These are phyloP conservation scores for Reticulitermes speratus DNA, from an alignment of 1,140 invertebrate genomes.

Conservation along the genomic window DNA sequence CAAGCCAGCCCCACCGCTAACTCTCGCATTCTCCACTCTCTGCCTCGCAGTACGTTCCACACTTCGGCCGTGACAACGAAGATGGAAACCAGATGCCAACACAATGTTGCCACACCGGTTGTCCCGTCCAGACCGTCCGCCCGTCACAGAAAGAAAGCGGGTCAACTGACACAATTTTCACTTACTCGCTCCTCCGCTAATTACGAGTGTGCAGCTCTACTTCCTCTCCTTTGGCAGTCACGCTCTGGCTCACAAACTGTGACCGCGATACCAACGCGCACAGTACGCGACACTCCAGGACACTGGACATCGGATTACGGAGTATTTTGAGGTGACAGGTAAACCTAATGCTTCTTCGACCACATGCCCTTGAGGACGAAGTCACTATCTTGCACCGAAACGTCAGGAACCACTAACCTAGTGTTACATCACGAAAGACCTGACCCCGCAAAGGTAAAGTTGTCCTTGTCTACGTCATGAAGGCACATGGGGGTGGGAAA, in stretches of 20 bases:
- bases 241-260: not conserved
- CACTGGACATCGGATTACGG: too few species aligned
- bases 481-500: too few species aligned
- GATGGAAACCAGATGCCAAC: slow-evolving; percentile 33
- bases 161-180: slow-evolving; percentile 24
- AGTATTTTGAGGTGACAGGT: too few species aligned
- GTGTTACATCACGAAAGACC: too few species aligned
- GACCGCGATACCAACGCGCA: not conserved
- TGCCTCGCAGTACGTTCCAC: not conserved
- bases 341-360: too few species aligned
- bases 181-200: not conserved
- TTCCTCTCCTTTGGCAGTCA: not conserved
- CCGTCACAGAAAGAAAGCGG: slow-evolving; percentile 28
- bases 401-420: too few species aligned
- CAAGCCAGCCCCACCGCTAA: not conserved
- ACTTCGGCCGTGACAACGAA: not conserved
- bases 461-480: too few species aligned
- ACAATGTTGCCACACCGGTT: slow-evolving; percentile 23
- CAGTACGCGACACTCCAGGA: not conserved
- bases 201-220: not conserved
- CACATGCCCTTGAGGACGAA: too few species aligned
- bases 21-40: not conserved
- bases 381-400: too few species aligned
- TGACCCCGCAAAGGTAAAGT: too few species aligned
- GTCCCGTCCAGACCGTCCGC: not conserved